These are phyloP conservation scores for Palaemon carinicauda DNA, from an alignment of 1,140 invertebrate genomes.

Conservation along the genomic window DNA sequence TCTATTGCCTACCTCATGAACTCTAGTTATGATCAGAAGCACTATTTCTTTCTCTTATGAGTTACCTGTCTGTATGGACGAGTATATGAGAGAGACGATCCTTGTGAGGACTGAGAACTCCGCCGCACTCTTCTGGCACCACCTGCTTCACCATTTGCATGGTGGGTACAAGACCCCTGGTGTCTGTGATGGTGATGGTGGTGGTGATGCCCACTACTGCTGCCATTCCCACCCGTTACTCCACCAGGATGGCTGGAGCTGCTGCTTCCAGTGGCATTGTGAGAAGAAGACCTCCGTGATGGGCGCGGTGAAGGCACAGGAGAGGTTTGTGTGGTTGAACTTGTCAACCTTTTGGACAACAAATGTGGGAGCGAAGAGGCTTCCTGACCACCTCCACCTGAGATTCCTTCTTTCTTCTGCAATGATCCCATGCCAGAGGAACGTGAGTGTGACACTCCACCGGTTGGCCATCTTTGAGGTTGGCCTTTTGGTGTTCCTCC, in stretches of 20 bases:
- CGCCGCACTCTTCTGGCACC: slow-evolving; percentile 49
- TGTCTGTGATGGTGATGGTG: slow-evolving; percentile 61
- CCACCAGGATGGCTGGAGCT: slow-evolving; percentile 62
- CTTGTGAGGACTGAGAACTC: slow-evolving; percentile 65
- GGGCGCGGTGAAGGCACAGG: slow-evolving; percentile 58
- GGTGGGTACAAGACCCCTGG: slow-evolving; percentile 59
- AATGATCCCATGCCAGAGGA: slow-evolving; percentile 36
- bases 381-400: slow-evolving; percentile 9
- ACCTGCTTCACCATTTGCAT: slow-evolving; percentile 51
- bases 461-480: slow-evolving; percentile 25
- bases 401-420: slow-evolving; percentile 37
- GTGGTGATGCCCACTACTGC: slow-evolving; percentile 3
- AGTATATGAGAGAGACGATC: slow-evolving; percentile 64
- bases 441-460: slow-evolving; percentile 26
- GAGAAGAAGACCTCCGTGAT: slow-evolving; percentile 62
- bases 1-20: too few species aligned
- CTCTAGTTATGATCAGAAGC: not conserved
- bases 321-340: slow-evolving; percentile 55
- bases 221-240: not conserved
- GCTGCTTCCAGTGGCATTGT: slow-evolving; percentile 60
- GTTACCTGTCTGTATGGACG: slow-evolving; percentile 61
- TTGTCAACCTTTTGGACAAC: slow-evolving; percentile 62
- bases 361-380: slow-evolving; percentile 40
- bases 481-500: slow-evolving; percentile 21
- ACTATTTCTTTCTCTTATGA: not conserved